phyloP scores from a whole-genome alignment of 1,140 invertebrate species.

The Drosophila repletoides region DNA sequence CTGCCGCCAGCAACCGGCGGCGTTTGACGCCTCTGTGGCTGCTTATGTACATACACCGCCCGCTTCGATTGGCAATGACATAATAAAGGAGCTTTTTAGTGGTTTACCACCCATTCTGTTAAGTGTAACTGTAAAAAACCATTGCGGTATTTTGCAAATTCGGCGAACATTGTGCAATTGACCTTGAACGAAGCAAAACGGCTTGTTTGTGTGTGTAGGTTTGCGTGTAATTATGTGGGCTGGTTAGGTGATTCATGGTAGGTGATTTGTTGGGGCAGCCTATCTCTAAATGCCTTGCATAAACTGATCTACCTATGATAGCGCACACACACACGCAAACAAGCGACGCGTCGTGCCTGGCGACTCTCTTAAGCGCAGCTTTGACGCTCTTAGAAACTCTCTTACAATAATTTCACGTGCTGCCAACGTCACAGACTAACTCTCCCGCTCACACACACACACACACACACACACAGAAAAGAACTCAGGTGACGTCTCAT shows the following conservation, averaged over 20 bases:
- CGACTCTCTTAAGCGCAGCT: slow-evolving; percentile 40
- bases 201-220: slow-evolving; percentile 1
- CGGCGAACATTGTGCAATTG: slow-evolving; percentile 47
- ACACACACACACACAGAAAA: slow-evolving; percentile 27
- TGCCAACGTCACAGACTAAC: slow-evolving; percentile 19
- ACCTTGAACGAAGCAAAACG: slow-evolving; percentile 36
- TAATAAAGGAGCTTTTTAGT: slow-evolving; percentile 33
- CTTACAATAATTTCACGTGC: slow-evolving; percentile 54
- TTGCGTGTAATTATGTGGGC: background rate
- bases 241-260: slow-evolving; percentile 9
- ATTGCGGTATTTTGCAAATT: slow-evolving; percentile 14
- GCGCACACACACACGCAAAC: background rate
- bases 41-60: too few species aligned
- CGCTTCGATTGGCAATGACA: slow-evolving; percentile 32
- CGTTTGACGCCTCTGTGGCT: slow-evolving; percentile 2
- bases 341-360: slow-evolving; percentile 14
- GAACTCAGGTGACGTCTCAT: slow-evolving; percentile 27
- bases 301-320: slow-evolving; percentile 15
- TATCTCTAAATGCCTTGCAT: slow-evolving; percentile 18
- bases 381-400: slow-evolving; percentile 34
- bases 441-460: background rate
- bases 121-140: slow-evolving; percentile 9
- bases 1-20: slow-evolving; percentile 11
- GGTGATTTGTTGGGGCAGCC: background rate
- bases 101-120: background rate